phyloP scores from a whole-genome alignment of 2,797 vertebrate species.

The Periparus ater region DNA sequence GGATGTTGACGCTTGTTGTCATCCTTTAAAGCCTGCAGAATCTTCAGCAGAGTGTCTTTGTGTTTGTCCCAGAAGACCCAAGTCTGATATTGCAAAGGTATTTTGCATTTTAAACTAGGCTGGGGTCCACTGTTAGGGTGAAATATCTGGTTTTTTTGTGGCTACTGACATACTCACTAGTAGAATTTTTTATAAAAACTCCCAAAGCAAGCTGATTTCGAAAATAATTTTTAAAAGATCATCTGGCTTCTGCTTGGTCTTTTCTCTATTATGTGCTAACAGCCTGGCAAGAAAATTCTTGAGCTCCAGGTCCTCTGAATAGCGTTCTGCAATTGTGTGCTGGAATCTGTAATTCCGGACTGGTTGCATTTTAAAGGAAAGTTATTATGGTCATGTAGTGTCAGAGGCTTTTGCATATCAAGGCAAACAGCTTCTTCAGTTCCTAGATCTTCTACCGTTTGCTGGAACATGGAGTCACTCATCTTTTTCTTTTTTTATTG shows the following conservation, averaged over 20 bases:
- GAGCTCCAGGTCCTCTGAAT: neutral
- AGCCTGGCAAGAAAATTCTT: neutral
- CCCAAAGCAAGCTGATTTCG: neutral
- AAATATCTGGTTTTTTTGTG: neutral
- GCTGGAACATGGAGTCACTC: neutral
- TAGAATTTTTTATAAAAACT: neutral
- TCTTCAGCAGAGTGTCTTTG: neutral
- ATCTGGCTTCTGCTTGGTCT: neutral
- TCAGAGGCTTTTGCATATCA: neutral
- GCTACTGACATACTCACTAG: neutral
- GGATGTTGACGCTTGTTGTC: neutral
- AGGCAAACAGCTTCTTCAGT: neutral
- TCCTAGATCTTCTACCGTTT: neutral
- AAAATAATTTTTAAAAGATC: neutral
- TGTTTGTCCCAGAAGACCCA: neutral
- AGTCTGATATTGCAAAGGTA: neutral
- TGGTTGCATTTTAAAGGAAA: neutral
- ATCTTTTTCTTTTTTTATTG: neutral
- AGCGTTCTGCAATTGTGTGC: fast-evolving
- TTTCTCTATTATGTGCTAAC: neutral
- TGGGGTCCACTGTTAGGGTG: neutral
- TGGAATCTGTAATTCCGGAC: neutral
- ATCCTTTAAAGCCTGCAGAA: neutral
- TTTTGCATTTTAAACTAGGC: neutral
- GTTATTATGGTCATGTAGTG: neutral